phyloP scores from a whole-genome alignment of 2,113 vertebrate species.

The Corvus cornix region DNA sequence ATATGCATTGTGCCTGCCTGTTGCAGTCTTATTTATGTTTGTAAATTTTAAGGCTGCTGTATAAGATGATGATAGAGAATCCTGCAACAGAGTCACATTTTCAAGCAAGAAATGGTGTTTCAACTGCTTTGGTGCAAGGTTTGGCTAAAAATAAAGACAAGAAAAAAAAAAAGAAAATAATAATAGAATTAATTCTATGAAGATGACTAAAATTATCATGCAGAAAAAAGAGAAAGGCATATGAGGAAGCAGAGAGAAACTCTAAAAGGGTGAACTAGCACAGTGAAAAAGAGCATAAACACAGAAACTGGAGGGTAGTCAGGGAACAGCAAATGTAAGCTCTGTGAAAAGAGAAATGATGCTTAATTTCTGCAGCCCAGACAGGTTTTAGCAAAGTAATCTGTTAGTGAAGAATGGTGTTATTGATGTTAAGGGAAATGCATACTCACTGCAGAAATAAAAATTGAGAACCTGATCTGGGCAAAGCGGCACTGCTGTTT shows the following conservation, averaged over 20 bases:
- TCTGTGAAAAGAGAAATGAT: background rate
- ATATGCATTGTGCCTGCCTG: background rate
- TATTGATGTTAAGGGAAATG: background rate
- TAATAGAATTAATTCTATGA: background rate
- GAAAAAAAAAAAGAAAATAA: fast-evolving
- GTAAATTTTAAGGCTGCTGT: background rate
- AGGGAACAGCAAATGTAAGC: background rate
- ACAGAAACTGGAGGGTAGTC: background rate
- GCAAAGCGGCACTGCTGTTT: background rate
- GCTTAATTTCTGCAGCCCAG: background rate
- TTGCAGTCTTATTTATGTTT: background rate
- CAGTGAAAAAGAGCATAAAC: background rate
- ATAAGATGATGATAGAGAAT: background rate
- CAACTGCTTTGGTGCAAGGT: background rate
- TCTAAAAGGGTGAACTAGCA: background rate
- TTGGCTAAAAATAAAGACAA: background rate
- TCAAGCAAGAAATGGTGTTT: background rate
- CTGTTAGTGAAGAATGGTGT: background rate
- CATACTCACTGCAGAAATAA: background rate
- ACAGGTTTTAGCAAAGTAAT: background rate
- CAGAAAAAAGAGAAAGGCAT: background rate
- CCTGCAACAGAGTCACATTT: background rate
- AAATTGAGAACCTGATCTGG: background rate
- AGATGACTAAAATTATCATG: background rate
- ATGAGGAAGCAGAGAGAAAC: background rate